phyloP scores from a whole-genome alignment of 1,140 invertebrate species.

The Drosophila nebulosa region DNA sequence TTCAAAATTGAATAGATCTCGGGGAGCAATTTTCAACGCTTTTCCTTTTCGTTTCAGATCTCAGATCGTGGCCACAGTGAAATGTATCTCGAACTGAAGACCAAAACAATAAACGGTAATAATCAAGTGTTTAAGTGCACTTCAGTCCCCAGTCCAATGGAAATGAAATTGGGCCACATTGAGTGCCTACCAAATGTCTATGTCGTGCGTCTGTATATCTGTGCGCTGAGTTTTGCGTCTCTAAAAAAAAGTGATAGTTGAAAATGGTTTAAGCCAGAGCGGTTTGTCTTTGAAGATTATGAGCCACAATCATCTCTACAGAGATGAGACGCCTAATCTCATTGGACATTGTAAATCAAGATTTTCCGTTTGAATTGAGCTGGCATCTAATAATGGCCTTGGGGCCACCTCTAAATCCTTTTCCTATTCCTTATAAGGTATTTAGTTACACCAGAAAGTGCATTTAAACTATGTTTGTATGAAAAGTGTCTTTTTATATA shows the following conservation, averaged over 20 bases:
- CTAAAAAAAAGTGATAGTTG: constrained; percentile 55
- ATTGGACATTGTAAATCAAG: not conserved
- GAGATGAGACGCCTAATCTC: not conserved
- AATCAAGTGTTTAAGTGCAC: constrained; percentile 41
- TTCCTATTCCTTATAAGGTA: too few relatives aligned
- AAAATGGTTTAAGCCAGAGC: constrained; percentile 47
- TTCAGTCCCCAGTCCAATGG: constrained; percentile 32
- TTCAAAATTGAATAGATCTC: constrained; percentile 47
- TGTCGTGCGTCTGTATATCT: constrained; percentile 2
- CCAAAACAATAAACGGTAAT: constrained; percentile 57
- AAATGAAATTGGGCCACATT: constrained; percentile 63
- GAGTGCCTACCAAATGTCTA: constrained; percentile 49
- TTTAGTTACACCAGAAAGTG: too few relatives aligned
- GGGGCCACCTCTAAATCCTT: too few relatives aligned
- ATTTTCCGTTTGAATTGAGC: too few relatives aligned
- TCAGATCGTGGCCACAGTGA: constrained; percentile 28
- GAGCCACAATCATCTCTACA: not conserved
- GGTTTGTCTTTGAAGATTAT: constrained; percentile 2
- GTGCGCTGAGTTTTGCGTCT: too few relatives aligned
- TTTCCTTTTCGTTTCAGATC: constrained; percentile 57
- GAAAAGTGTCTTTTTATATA: too few relatives aligned
- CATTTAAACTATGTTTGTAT: too few relatives aligned
- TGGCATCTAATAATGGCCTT: too few relatives aligned
- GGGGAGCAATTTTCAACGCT: constrained; percentile 71
- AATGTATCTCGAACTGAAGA: constrained; percentile 47